Conservation (phyloP, 2,113 vertebrate genomes). For the Mesocricetus auratus region DNA sequence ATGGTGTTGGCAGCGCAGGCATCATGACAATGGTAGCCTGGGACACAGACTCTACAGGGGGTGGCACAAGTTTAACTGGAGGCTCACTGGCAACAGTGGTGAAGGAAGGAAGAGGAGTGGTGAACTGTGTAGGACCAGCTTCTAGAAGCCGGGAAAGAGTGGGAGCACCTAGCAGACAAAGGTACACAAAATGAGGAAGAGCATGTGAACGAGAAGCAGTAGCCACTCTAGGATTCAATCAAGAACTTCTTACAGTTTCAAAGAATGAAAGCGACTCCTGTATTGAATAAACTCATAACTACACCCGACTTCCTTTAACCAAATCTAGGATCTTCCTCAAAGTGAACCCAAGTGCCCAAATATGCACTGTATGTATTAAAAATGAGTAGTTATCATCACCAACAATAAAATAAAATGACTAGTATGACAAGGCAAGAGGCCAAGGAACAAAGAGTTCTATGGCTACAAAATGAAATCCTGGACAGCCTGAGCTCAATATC, state of each 20-base stretch:
- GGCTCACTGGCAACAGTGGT: constrained; percentile 91
- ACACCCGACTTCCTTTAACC: neutral
- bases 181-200: constrained; percentile 84
- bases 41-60: constrained; percentile 88
- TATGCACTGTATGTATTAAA: constrained; percentile 21
- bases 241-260: constrained; percentile 60
- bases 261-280: constrained; percentile 66
- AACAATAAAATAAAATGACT: neutral
- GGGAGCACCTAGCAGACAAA: constrained; percentile 94
- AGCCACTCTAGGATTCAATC: constrained; percentile 82
- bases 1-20: constrained; percentile 89
- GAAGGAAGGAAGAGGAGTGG: constrained; percentile 94
- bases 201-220: constrained; percentile 85
- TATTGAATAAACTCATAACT: constrained; percentile 39
- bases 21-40: constrained; percentile 92
- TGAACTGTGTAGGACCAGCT: constrained; percentile 95
- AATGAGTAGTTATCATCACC: neutral
- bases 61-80: constrained; percentile 91
- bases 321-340: constrained; percentile 40
- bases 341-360: constrained; percentile 47
- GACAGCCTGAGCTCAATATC: neutral
- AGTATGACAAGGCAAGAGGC: neutral
- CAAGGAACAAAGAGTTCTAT: neutral
- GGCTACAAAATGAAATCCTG: neutral
- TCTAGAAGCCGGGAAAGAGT: constrained; percentile 99